Conservation (phyloP, 1,140 invertebrate species). For the Drosophila repleta region DNA sequence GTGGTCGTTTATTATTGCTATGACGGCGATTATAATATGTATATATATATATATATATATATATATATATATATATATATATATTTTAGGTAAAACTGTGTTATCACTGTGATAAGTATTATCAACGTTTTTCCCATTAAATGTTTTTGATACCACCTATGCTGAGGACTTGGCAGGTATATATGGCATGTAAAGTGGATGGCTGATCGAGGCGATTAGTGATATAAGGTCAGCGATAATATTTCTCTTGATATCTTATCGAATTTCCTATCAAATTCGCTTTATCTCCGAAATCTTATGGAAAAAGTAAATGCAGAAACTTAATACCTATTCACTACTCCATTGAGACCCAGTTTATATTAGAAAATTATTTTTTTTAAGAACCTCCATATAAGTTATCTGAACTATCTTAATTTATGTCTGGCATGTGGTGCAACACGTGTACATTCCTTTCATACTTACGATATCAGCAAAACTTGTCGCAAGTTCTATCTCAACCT, state of each 20-base stretch:
- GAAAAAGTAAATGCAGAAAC: too few relatives aligned
- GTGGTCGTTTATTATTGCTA: conserved; percentile 67
- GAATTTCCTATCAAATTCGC: too few relatives aligned
- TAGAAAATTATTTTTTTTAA: neutral
- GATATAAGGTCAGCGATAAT: too few relatives aligned
- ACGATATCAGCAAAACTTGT: conserved; percentile 35
- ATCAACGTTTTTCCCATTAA: conserved; percentile 53
- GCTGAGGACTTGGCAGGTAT: neutral
- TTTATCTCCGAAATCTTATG: too few relatives aligned
- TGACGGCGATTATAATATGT: conserved; percentile 36
- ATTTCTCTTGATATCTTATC: too few relatives aligned
- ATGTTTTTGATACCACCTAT: neutral
- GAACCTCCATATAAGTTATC: neutral
- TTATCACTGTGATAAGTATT: conserved; percentile 43
- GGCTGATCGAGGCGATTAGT: neutral
- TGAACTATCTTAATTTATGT: conserved; percentile 12
- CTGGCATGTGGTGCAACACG: conserved; percentile 12
- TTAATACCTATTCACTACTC: too few relatives aligned
- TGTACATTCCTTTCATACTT: conserved; percentile 1
- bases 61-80: conserved; percentile 4
- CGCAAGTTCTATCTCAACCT: conserved; percentile 4
- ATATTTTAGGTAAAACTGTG: conserved; percentile 10
- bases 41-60: conserved; percentile 4
- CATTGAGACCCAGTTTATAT: too few relatives aligned
- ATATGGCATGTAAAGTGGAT: neutral